Evolutionary conservation across 2,888 invertebrate genomes (phyloP).

Genomic region (Crossocerus cetratus): DNA sequence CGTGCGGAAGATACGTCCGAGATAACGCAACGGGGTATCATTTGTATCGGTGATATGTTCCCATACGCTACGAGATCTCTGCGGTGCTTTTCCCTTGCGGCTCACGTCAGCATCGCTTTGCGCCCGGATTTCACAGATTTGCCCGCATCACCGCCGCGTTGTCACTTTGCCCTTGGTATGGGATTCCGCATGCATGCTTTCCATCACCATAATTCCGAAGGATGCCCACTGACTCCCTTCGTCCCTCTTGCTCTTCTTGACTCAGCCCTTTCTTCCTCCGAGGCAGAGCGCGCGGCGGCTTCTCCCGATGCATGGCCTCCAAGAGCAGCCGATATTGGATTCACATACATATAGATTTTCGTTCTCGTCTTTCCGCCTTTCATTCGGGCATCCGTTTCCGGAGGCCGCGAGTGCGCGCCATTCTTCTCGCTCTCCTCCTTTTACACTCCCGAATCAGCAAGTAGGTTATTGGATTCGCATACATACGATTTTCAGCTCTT

Average conservation of each 20-base stretch:
- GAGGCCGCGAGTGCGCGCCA: neutral
- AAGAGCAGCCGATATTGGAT: neutral
- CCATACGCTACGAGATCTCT: neutral
- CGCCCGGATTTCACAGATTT: neutral
- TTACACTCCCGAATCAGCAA: neutral
- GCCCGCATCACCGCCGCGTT: too few species aligned
- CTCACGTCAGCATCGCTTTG: neutral
- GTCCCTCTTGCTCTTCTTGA: neutral
- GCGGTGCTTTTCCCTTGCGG: neutral
- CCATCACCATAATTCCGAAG: neutral
- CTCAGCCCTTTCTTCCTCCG: neutral
- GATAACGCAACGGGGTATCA: too few species aligned
- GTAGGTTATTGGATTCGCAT: neutral
- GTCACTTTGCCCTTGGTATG: neutral
- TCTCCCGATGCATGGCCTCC: neutral
- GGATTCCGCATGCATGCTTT: neutral
- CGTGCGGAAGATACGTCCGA: too few species aligned
- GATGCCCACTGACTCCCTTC: neutral
- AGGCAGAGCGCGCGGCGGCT: neutral
- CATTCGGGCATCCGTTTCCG: neutral
- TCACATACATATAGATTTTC: constrained; percentile 2
- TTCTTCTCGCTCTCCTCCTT: neutral
- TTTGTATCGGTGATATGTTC: too few species aligned
- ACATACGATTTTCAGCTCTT: neutral
- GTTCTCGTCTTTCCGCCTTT: neutral